Percentiles rank a stretch among this genome's conserved stretches.
Conservation (phyloP, 2,888 invertebrate genomes). For the Orthosia gothica region DNA sequence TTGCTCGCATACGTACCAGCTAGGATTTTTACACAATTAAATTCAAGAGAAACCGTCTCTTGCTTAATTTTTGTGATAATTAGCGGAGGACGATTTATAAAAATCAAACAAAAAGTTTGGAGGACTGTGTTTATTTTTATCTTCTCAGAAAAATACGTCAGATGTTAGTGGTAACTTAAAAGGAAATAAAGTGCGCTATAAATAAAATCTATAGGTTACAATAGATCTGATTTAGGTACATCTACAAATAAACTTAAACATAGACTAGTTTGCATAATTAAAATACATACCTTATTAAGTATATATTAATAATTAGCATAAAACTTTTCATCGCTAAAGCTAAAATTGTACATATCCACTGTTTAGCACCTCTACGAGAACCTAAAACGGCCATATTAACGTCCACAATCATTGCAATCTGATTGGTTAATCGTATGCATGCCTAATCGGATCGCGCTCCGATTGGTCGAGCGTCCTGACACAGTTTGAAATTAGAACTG, state of each 20-base stretch:
- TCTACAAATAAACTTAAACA: neutral
- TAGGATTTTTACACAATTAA: constrained; percentile 65
- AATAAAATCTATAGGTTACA: neutral
- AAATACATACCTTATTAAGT: neutral
- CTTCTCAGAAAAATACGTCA: neutral
- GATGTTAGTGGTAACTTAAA: neutral
- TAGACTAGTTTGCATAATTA: neutral
- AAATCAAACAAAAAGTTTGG: neutral
- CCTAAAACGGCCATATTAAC: constrained; percentile 76
- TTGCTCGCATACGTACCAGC: constrained; percentile 57
- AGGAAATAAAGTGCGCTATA: neutral
- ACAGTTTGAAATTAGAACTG: constrained; percentile 83
- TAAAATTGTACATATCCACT: constrained; percentile 6
- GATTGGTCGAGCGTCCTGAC: constrained; percentile 78
- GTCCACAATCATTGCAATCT: constrained; percentile 72
- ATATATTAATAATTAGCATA: neutral
- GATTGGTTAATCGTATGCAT: constrained; percentile 78
- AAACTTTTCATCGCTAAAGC: neutral
- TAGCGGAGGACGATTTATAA: constrained; percentile 5
- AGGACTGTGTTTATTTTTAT: neutral
- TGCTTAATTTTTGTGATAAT: constrained; percentile 44
- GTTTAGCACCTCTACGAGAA: constrained; percentile 50
- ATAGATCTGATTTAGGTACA: neutral
- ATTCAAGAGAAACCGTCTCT: constrained; percentile 38
- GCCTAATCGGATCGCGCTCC: constrained; percentile 72